Evolutionary conservation across 2,888 invertebrate genomes (phyloP).

Genomic region (Enchytraeus crypticus): DNA sequence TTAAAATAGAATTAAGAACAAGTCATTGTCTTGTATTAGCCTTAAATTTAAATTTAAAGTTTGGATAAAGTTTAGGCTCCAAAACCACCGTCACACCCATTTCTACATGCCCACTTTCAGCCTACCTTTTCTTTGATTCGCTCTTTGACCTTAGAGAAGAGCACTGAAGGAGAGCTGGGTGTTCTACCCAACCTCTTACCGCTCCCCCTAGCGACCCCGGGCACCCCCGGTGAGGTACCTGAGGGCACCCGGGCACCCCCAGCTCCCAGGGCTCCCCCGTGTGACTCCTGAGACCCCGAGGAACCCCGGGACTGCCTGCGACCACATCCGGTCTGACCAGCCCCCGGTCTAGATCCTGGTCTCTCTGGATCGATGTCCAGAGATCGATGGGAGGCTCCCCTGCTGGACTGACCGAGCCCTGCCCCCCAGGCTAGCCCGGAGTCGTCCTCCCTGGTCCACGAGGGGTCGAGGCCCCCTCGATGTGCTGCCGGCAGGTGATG

Average conservation of each 20-base stretch:
- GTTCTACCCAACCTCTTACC: slow-evolving; percentile 10
- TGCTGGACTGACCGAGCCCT: background rate
- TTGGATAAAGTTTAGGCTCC: background rate
- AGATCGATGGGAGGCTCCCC: background rate
- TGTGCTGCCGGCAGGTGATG: background rate
- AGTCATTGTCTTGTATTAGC: background rate
- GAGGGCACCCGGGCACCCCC: background rate
- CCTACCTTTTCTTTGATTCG: slow-evolving; percentile 26
- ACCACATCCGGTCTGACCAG: background rate
- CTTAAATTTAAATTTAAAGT: background rate
- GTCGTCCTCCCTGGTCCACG: background rate
- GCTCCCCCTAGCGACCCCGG: background rate
- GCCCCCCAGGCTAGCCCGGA: background rate
- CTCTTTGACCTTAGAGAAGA: slow-evolving; percentile 27
- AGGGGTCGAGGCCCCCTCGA: background rate
- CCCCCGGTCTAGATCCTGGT: background rate
- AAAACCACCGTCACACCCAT: background rate
- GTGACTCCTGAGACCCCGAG: background rate
- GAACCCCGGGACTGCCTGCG: background rate
- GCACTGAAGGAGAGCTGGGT: slow-evolving; percentile 20
- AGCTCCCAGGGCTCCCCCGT: background rate
- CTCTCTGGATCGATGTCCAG: background rate
- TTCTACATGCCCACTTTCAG: background rate
- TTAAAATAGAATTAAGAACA: background rate
- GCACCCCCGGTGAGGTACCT: background rate